A percentile compares a stretch with the other conserved stretches of the same genome.
phyloP scores from a whole-genome alignment of 2,113 vertebrate genomes.

The Actenoides hombroni region DNA sequence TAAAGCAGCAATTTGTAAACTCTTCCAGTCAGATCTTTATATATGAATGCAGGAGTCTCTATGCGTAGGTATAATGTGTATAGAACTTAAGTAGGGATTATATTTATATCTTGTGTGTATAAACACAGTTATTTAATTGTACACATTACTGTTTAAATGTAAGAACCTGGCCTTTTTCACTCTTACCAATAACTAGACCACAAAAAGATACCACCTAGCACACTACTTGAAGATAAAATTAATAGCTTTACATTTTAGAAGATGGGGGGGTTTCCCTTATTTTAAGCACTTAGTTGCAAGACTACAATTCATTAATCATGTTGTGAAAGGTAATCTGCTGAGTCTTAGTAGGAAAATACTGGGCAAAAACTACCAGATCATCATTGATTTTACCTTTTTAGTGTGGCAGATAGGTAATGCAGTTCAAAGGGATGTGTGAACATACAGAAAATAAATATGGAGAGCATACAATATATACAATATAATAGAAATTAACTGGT shows the following conservation, averaged over 20 bases:
- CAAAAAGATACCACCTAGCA: constrained; percentile 15
- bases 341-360: neutral
- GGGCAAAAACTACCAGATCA: neutral
- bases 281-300: neutral
- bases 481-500: neutral
- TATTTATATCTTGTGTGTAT: neutral
- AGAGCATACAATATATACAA: neutral
- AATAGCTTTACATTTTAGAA: neutral
- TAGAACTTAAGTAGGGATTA: neutral
- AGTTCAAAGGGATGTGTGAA: neutral
- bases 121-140: neutral
- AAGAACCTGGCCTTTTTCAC: neutral
- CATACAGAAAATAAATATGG: neutral
- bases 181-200: constrained; percentile 2
- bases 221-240: neutral
- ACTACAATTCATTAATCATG: neutral
- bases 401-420: neutral
- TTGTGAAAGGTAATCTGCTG: neutral
- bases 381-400: neutral
- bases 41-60: neutral
- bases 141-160: neutral
- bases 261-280: neutral
- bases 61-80: neutral
- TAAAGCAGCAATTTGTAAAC: constrained; percentile 29
- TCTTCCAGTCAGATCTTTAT: neutral